Conservation (phyloP, 2,113 vertebrate genomes). For the Heterochromis multidens region DNA sequence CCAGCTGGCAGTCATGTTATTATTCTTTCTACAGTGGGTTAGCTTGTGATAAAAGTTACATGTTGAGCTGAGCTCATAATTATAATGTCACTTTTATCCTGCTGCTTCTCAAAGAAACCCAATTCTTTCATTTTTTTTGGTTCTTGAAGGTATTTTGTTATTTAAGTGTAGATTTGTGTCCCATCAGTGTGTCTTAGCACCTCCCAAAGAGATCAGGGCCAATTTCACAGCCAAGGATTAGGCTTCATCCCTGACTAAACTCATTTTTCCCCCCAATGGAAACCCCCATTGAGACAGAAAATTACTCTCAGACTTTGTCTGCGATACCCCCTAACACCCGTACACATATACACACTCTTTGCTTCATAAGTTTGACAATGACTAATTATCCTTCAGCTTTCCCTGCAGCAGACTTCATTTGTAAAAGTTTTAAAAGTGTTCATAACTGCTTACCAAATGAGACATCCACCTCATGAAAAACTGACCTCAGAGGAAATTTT, state of each 20-base stretch:
- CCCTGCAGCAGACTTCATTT: not conserved
- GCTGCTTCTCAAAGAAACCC: not conserved
- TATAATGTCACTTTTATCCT: constrained; percentile 5
- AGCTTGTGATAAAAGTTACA: constrained; percentile 17
- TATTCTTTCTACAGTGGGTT: not conserved
- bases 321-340: not conserved
- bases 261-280: not conserved
- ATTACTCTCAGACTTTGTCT: constrained; percentile 12
- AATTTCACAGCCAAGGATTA: constrained; percentile 50
- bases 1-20: not conserved
- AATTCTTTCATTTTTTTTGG: not conserved
- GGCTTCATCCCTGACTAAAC: constrained; percentile 36
- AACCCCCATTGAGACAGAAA: constrained; percentile 46
- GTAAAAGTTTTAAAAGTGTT: not conserved
- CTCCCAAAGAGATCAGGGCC: constrained; percentile 35
- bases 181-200: constrained; percentile 14
- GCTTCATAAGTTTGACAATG: constrained; percentile 20
- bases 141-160: constrained; percentile 20
- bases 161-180: constrained; percentile 33
- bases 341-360: not conserved
- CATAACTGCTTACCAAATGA: not conserved
- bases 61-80: constrained; percentile 1
- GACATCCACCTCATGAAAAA: not conserved
- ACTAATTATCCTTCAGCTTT: constrained; percentile 23
- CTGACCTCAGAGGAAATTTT: not conserved